Base-by-base conservation (phyloP, 2,888 invertebrate genomes). In the Lasioglossum marginatum region DNA sequence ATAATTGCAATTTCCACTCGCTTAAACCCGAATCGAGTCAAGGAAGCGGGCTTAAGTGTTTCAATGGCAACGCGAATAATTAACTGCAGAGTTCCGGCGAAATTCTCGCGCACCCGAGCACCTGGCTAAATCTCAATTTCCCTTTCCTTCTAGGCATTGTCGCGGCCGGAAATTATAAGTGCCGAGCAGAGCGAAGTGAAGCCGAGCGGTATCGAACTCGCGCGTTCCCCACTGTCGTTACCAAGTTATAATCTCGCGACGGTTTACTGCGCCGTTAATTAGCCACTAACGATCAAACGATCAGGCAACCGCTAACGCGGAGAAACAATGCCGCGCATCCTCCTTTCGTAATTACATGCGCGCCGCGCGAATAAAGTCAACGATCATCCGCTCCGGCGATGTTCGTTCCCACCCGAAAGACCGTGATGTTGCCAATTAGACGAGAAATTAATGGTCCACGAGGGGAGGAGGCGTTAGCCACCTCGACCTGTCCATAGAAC, bases 221-320 rank as follows among this genome's bases (percentile, higher is more conserved):
- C 57, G 27, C n/a, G 43, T 66, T 37, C 31, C 34, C 16, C 66
- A 1, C 23, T 37, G 16, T 23, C 63, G 16, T 37, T 31, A 66
- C 60, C 14, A 75, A 85, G 63, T 78, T 81, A 57, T 77, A 77
- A 78, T 71, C 80, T 83, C 60, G 16, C 40, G 34, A 57, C 68
- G 37, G 66, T 77, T 85, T 82, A 75, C 72, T 31, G 37, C 57
- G 45, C n/a, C 76, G 57, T 80, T 77, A 84, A 84, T 80, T 74
- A 70, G 23, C 63, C 68, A 52, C 40, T 31, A 57, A 83, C 73
- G 70, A 83, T 52, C 77, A 70, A 77, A 66, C 72, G 76, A 78
- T 79, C 63, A 19, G 70, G 40, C 23, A 23, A 1, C 27, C 34
- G 37, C 31, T 14, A 70, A 60, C 63, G 52, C 45, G 63, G 23